Conservation (phyloP, 2,888 invertebrate species). For the Limnephilus lunatus region DNA sequence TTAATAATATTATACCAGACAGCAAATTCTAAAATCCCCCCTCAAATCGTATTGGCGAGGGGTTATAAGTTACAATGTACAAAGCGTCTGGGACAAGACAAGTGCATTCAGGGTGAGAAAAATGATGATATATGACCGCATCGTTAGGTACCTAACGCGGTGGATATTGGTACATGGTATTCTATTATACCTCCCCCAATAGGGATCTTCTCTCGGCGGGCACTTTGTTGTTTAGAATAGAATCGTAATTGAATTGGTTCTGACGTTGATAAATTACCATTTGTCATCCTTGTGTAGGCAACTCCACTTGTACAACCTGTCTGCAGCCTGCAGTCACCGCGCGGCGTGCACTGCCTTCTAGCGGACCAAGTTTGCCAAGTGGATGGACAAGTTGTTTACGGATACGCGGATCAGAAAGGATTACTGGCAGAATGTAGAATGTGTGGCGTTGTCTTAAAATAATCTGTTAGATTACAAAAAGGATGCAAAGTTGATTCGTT, state of each 20-base stretch:
- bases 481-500: neutral
- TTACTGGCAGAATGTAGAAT: neutral
- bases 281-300: conserved; percentile 63
- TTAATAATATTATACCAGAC: neutral
- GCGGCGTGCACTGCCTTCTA: neutral
- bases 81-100: neutral
- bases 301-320: conserved; percentile 43
- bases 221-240: conserved; percentile 63
- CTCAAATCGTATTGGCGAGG: neutral
- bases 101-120: neutral
- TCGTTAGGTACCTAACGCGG: neutral
- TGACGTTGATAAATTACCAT: conserved; percentile 66
- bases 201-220: conserved; percentile 48
- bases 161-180: neutral
- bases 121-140: neutral
- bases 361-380: neutral
- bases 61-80: neutral
- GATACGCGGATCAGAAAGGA: neutral
- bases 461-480: neutral
- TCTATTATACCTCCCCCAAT: neutral
- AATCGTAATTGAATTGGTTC: conserved; percentile 66
- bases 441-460: neutral
- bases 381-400: conserved; percentile 32
- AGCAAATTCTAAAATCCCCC: neutral
- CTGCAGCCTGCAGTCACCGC: conserved; percentile 7